Conservation (phyloP, 2,113 vertebrate species). For the Brachyhypopomus occidentalis region DNA sequence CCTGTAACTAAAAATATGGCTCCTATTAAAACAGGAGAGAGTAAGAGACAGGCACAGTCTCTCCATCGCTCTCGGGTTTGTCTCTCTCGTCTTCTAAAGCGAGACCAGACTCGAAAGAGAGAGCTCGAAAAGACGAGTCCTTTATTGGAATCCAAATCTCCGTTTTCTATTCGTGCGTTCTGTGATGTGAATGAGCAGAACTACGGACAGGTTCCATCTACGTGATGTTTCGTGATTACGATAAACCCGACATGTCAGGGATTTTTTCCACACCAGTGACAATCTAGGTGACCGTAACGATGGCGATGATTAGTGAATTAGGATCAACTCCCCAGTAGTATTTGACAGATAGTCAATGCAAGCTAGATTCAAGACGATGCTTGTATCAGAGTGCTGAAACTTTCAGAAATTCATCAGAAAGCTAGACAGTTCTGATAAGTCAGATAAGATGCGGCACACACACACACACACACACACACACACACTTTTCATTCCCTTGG, state of each 20-base stretch:
- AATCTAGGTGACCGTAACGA: too few species aligned
- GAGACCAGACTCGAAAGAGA: conserved; percentile 20
- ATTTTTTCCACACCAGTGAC: not conserved
- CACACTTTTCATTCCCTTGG: not conserved
- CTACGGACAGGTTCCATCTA: not conserved
- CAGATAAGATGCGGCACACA: not conserved
- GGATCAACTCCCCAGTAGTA: not conserved
- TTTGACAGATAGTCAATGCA: not conserved
- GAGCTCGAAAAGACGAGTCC: not conserved
- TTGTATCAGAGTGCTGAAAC: not conserved
- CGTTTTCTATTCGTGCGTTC: not conserved
- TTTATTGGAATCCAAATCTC: conserved; percentile 4
- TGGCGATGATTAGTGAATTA: not conserved
- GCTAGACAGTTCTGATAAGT: not conserved
- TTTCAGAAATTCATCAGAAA: not conserved
- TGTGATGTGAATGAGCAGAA: not conserved
- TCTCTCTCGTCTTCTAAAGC: conserved; percentile 27
- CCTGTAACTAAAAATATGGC: conserved; percentile 35
- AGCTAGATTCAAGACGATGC: not conserved
- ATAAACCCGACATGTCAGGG: not conserved
- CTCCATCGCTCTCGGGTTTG: conserved; percentile 9
- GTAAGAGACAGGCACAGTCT: conserved; percentile 19
- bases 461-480: not conserved
- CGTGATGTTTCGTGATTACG: not conserved
- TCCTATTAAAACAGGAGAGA: conserved; percentile 12